Evolutionary conservation across 2,113 vertebrate species (phyloP).

Genomic region (Callipepla squamata): DNA sequence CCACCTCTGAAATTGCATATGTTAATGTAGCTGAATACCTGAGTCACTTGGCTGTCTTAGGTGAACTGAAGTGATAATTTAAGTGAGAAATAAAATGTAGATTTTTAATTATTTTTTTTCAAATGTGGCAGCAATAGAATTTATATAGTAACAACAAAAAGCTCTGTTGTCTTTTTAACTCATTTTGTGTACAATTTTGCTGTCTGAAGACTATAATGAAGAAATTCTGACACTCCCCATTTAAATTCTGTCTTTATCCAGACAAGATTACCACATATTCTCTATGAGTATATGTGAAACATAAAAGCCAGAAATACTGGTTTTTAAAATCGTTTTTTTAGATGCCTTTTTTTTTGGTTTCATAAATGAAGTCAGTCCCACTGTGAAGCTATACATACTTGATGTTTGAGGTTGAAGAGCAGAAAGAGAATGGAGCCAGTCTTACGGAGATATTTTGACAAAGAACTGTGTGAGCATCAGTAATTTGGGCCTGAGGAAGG

Average conservation of each 20-base stretch:
- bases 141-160: slow-evolving; percentile 43
- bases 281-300: background rate
- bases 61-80: slow-evolving; percentile 18
- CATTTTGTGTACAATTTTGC: slow-evolving; percentile 32
- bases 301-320: background rate
- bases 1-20: background rate
- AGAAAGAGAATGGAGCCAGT: background rate
- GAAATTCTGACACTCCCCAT: background rate
- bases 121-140: slow-evolving; percentile 1
- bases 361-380: background rate
- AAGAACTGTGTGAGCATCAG: background rate
- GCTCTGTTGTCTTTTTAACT: background rate
- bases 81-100: background rate
- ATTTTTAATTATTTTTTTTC: background rate
- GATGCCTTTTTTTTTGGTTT: background rate
- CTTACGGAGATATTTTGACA: background rate
- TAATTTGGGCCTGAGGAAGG: background rate
- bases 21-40: slow-evolving; percentile 1
- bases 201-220: slow-evolving; percentile 22
- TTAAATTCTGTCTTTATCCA: background rate
- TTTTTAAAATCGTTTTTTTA: background rate
- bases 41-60: background rate
- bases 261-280: background rate
- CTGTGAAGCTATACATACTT: background rate
- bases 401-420: background rate